Evolutionary conservation across 23 tunicate genomes (phyloP).

Genomic region (Styela plicata): DNA sequence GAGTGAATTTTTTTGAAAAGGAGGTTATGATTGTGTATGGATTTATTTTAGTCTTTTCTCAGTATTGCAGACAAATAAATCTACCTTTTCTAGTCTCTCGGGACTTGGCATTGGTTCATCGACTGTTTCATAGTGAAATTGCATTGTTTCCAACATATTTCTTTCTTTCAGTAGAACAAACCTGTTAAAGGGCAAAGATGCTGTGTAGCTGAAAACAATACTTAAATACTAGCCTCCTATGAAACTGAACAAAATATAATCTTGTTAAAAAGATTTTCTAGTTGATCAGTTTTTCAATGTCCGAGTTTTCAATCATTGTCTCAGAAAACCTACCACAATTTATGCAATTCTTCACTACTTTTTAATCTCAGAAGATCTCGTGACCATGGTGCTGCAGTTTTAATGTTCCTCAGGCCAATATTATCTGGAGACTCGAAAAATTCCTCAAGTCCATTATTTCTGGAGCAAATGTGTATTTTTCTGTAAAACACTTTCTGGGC

Average conservation of each 20-base stretch:
- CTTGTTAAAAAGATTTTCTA: too few species aligned
- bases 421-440: slow-evolving; percentile 79
- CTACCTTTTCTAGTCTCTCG: slow-evolving; percentile 81
- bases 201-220: too few species aligned
- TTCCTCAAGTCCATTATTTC: slow-evolving; percentile 54
- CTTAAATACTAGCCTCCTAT: too few species aligned
- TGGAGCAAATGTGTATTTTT: not conserved
- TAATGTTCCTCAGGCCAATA: slow-evolving; percentile 51
- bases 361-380: slow-evolving; percentile 66
- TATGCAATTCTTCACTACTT: slow-evolving; percentile 73
- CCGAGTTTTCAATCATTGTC: not conserved
- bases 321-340: slow-evolving; percentile 73
- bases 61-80: too few species aligned
- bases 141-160: slow-evolving; percentile 79
- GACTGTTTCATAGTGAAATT: slow-evolving; percentile 31
- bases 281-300: not conserved
- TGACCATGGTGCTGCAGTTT: slow-evolving; percentile 67
- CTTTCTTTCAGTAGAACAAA: slow-evolving; percentile 86
- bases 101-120: slow-evolving; percentile 90
- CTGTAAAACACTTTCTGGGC: not conserved
- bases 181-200: too few species aligned
- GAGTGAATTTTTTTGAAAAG: too few species aligned
- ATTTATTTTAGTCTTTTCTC: too few species aligned
- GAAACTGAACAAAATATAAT: too few species aligned
- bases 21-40: too few species aligned